Evolutionary conservation across 2,113 vertebrate genomes (phyloP), one percentile per base, ranked within the genome.

Genomic region (Oryzias curvinotus): DNA sequence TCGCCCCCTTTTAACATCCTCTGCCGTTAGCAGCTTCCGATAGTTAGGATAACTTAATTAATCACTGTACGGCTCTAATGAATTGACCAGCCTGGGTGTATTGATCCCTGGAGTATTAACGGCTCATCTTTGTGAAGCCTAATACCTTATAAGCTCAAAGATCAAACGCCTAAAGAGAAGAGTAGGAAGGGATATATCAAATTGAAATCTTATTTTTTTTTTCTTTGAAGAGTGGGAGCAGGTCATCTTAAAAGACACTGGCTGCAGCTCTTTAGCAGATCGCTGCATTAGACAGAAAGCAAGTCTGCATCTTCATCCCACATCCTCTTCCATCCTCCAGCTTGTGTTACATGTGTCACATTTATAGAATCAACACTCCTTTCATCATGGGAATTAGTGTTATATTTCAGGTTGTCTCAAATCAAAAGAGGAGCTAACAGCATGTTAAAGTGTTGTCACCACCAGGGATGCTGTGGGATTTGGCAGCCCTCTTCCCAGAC

Each of bases 391-490:
- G 81, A 85, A 85, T 91, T 83, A 87, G 70, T 71, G 73, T 89
- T 89, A 86, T 86, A 87, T 91, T 90, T 88, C 86, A 88, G 86
- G 87, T 90, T 86, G 81, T 86, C 79, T 88, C 75, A 82, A 89
- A 85, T 87, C 81, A 85, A 78, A 85, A 73, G 73, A 82, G 64
- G 76, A 85, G 84, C 87, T 91, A 87, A 87, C 71, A 69, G 82
- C 87, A 84, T 84, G 87, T 89, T 90, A 91, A 87, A 83, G 83
- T 73, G 81, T 82, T 46, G 57, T 73, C 73, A 44, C 65, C 55
- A 56, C 71, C 17, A 19, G 76, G 74, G 77, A 81, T 75, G 77
- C 73, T 72, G 77, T 62, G 77, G 65, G 84, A 84, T 82, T 84
- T 84, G 87, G 78, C 80, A 73, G 68, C 61, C 68, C 58, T 68